These are phyloP conservation scores for Parazoanthus darwini DNA, from an alignment of 92 coral and sea anemone species.

Conservation along the genomic window DNA sequence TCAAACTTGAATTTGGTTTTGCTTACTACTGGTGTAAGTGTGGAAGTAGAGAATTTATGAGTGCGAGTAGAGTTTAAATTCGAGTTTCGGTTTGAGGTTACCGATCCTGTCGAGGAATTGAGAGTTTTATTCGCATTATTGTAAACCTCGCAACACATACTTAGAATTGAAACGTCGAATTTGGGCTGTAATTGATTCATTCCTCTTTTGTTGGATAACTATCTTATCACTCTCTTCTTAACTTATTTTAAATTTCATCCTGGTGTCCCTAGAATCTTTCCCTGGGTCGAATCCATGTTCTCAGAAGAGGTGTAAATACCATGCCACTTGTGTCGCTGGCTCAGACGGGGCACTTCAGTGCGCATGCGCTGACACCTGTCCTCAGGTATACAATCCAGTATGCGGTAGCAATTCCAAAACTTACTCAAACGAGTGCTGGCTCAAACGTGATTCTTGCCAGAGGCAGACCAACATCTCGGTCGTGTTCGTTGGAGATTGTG, in stretches of 20 bases:
- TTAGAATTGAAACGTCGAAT: no score
- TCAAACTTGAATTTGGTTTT: no score
- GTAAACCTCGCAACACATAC: no score
- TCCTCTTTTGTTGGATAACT: neutral
- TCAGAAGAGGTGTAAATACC: slow-evolving; percentile 58
- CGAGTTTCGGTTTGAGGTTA: no score
- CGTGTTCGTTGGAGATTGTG: slow-evolving; percentile 62
- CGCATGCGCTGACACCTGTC: slow-evolving; percentile 59
- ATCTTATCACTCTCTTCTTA: neutral
- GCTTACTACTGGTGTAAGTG: no score
- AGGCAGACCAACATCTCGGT: slow-evolving; percentile 46
- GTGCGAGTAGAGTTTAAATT: no score
- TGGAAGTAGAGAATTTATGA: no score
- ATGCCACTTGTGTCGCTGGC: slow-evolving; percentile 58
- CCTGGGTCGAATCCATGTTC: slow-evolving; percentile 64
- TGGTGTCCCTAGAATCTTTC: neutral
- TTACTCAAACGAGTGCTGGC: slow-evolving; percentile 71
- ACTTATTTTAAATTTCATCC: neutral
- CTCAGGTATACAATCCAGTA: slow-evolving; percentile 52
- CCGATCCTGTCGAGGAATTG: no score
- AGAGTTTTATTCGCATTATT: no score
- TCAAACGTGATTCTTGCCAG: slow-evolving; percentile 74
- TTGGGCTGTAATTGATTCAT: no score
- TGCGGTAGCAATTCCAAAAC: slow-evolving; percentile 71
- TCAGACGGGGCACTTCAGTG: slow-evolving; percentile 61